Evolutionary conservation across 2,888 invertebrate species (phyloP), one percentile per base, ranked within the genome.

Genomic region (Liodrosophila aerea): DNA sequence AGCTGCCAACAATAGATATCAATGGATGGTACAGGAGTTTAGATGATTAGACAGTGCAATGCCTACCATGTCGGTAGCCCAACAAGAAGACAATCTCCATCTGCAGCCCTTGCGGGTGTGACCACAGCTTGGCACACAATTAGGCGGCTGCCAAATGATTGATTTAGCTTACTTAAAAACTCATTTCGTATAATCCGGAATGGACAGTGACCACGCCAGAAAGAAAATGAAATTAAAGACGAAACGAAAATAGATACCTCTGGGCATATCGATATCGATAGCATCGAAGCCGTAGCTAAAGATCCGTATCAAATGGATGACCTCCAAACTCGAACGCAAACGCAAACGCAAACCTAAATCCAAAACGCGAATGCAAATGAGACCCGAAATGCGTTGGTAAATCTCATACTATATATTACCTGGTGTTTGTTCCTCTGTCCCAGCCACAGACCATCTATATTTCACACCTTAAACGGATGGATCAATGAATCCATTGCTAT

Each of bases 401-500:
- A 82, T 74, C 57, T 56, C n/a, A n/a, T n/a, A n/a, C n/a, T 62
- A 46, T 52, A 16, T 29, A 33, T 41, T 49, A 22, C 22, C 22
- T 22, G 22, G 22, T 5, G 29, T 33, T 31, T 34, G 33, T 31
- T 31, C 39, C 40, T 31, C 47, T 50, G 41, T 45, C 30, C 30
- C n/a, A n/a, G n/a, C n/a, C n/a, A n/a, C 50, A 51, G 22, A 44
- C 31, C 56, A 59, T 56, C 39, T 43, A 85, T 81, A 81, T 73
- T 85, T 81, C 86, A 81, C 86, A 81, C 81, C 84, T 85, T 73
- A 85, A 85, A 83, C 71, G 68, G 51, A 50, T 31, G 63, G 49
- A 59, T 67, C 72, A 46, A 62, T 78, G 72, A 45, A 76, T 76
- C 46, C 60, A 54, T 62, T 59, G 65, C 71, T 46, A 39, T 54